phyloP scores from a whole-genome alignment of 2,797 vertebrate species.

The Lutjanus campechanus region DNA sequence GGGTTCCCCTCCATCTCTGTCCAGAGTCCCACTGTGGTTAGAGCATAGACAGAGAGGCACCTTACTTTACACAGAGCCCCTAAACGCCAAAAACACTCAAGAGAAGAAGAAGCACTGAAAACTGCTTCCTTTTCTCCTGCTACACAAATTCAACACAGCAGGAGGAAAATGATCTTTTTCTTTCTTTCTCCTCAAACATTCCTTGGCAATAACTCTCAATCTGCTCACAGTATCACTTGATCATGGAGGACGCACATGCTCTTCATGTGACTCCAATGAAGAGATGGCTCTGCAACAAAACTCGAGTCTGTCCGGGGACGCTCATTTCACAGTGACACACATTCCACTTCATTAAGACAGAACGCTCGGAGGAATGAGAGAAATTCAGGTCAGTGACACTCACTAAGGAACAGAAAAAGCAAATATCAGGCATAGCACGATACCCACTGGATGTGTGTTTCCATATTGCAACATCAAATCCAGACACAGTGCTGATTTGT shows the following conservation, averaged over 20 bases:
- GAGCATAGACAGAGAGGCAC: conserved; percentile 83
- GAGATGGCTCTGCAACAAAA: conserved; percentile 64
- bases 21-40: conserved; percentile 80
- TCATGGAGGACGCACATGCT: conserved; percentile 80
- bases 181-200: conserved; percentile 66
- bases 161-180: conserved; percentile 62
- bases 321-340: conserved; percentile 69
- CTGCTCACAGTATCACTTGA: conserved; percentile 79
- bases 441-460: conserved; percentile 45
- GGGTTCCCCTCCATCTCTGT: conserved; percentile 81
- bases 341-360: conserved; percentile 73
- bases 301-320: conserved; percentile 46
- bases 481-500: conserved; percentile 66
- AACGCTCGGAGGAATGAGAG: conserved; percentile 52
- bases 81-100: conserved; percentile 74
- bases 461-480: conserved; percentile 65
- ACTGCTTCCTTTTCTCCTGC: conserved; percentile 32
- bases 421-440: conserved; percentile 47
- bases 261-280: conserved; percentile 86
- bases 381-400: conserved; percentile 66
- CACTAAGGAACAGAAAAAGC: conserved; percentile 26
- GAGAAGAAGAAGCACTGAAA: conserved; percentile 42
- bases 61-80: conserved; percentile 79
- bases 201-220: conserved; percentile 58
- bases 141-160: conserved; percentile 54